These are phyloP conservation scores for Rhabdophis nuchalis DNA, from an alignment of 2,797 vertebrate species.

Conservation along the genomic window DNA sequence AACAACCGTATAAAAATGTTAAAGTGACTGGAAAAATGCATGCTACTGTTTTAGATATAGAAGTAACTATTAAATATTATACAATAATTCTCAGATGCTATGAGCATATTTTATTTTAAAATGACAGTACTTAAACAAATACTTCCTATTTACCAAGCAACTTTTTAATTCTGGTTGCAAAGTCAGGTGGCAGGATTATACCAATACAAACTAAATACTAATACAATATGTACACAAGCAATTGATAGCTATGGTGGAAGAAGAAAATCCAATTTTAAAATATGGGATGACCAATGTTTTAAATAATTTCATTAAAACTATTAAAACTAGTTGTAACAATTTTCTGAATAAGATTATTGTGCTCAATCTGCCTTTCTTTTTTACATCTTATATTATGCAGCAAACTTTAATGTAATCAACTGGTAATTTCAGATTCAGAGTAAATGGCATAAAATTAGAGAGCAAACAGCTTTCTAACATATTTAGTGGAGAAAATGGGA, in stretches of 20 bases:
- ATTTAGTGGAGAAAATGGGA: neutral
- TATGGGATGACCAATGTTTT: neutral
- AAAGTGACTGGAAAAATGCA: neutral
- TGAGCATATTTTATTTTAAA: neutral
- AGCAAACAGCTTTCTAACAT: neutral
- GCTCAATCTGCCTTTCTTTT: neutral
- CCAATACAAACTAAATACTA: neutral
- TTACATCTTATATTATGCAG: neutral
- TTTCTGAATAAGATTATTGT: neutral
- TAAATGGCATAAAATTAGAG: neutral
- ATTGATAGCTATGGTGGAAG: neutral
- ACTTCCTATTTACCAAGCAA: neutral
- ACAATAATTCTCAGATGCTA: neutral
- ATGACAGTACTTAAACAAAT: neutral
- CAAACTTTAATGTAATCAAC: neutral
- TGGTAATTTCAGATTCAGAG: neutral
- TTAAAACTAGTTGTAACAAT: neutral
- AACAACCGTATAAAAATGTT: neutral
- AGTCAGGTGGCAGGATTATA: neutral
- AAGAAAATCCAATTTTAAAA: neutral
- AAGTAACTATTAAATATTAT: neutral
- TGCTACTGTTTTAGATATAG: neutral
- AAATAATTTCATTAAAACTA: neutral
- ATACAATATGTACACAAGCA: neutral
- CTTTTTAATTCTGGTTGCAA: neutral